phyloP scores from a whole-genome alignment of 1,140 invertebrate species.

The Zophobas atratus region DNA sequence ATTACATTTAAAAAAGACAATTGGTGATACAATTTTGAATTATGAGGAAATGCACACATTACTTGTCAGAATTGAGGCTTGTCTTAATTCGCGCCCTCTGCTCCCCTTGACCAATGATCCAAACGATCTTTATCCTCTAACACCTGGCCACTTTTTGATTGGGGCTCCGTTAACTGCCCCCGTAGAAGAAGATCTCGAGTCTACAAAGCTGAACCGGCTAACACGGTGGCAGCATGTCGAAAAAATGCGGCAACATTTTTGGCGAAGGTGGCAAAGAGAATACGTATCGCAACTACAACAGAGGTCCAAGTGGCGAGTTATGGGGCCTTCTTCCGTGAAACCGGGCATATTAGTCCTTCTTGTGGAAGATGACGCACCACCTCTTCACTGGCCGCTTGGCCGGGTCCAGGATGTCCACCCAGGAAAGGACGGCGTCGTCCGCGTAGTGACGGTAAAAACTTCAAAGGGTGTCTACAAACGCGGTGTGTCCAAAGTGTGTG shows the following conservation, averaged over 20 bases:
- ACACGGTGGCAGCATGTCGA: conserved; percentile 58
- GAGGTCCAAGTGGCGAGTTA: conserved; percentile 30
- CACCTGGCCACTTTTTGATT: background rate
- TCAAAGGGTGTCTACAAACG: too few relatives aligned
- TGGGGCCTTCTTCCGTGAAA: conserved; percentile 36
- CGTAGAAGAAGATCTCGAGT: background rate
- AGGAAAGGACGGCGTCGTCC: conserved; percentile 58
- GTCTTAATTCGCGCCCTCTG: too few relatives aligned
- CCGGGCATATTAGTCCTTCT: conserved; percentile 60
- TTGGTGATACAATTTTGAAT: too few relatives aligned
- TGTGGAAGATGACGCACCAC: conserved; percentile 54
- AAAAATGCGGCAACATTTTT: conserved; percentile 59
- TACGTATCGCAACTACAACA: conserved; percentile 60
- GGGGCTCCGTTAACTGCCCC: background rate
- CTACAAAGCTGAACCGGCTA: conserved; percentile 52
- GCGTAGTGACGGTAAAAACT: too few relatives aligned
- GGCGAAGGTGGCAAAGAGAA: conserved; percentile 61
- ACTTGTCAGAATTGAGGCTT: too few relatives aligned
- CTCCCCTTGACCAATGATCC: too few relatives aligned
- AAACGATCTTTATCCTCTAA: too few relatives aligned
- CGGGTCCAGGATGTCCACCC: conserved; percentile 55
- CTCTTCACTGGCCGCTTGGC: conserved; percentile 60
- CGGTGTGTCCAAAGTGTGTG: too few relatives aligned
- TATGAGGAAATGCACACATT: too few relatives aligned
- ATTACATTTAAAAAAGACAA: too few relatives aligned